A percentile compares a stretch with the other conserved stretches of the same genome.
phyloP scores from a whole-genome alignment of 2,113 vertebrate genomes.

The Corythoichthys haematopterus region DNA sequence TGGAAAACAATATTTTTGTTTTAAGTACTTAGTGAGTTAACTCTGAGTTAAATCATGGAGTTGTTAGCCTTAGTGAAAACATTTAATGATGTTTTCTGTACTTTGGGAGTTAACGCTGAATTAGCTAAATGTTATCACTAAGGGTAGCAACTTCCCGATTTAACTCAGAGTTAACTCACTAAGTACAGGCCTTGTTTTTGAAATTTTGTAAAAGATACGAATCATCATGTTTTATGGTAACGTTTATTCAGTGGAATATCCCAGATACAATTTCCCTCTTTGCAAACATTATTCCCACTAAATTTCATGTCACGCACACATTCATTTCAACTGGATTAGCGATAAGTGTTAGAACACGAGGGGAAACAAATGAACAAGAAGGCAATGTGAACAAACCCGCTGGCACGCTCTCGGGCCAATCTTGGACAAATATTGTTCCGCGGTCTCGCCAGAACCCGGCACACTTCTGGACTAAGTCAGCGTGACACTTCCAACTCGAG shows the following conservation, averaged over 20 bases:
- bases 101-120: too few relatives aligned
- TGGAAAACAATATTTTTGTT: too few relatives aligned
- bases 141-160: too few relatives aligned
- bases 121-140: too few relatives aligned
- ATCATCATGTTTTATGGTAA: too few relatives aligned
- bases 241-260: neutral
- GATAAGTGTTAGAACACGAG: neutral
- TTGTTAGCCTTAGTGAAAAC: too few relatives aligned
- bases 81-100: too few relatives aligned
- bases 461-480: constrained; percentile 58
- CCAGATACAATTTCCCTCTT: neutral
- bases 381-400: constrained; percentile 23
- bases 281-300: neutral
- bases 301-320: neutral
- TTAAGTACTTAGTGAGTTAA: too few relatives aligned
- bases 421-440: constrained; percentile 65
- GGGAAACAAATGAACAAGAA: neutral
- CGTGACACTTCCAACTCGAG: constrained; percentile 47
- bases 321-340: neutral
- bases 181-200: too few relatives aligned
- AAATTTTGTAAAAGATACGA: too few relatives aligned
- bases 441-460: constrained; percentile 52
- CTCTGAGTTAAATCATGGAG: too few relatives aligned
- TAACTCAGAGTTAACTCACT: too few relatives aligned
- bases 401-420: constrained; percentile 43